Conservation (phyloP, 2,888 invertebrate genomes). For the Amblyteles armatorius region DNA sequence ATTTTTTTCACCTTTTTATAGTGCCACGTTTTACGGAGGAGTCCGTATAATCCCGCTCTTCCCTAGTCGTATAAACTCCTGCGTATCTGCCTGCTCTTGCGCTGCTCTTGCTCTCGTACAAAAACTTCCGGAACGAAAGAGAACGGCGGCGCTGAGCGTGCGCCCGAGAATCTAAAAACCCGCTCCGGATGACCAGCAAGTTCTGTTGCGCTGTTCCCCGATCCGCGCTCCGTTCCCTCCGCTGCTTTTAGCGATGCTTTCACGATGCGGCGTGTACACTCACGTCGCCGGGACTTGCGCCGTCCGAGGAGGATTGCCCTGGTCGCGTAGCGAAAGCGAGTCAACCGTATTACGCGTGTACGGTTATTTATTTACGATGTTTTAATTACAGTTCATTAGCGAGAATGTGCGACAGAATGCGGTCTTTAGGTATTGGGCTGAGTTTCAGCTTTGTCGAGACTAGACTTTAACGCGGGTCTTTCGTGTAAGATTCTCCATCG, state of each 20-base stretch:
- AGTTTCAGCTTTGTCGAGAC: neutral
- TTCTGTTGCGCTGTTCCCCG: neutral
- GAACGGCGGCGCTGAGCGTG: constrained; percentile 19
- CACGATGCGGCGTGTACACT: neutral
- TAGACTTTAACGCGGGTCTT: neutral
- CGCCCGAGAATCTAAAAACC: constrained; percentile 14
- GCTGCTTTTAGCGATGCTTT: neutral
- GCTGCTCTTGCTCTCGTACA: constrained; percentile 8
- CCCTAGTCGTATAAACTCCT: neutral
- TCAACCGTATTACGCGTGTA: neutral
- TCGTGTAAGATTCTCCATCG: neutral
- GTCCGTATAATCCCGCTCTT: neutral
- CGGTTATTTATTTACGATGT: constrained; percentile 18
- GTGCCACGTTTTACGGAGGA: neutral
- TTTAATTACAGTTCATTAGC: constrained; percentile 24
- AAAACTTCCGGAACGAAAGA: constrained; percentile 38
- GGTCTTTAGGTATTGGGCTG: constrained; percentile 2
- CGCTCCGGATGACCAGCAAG: constrained; percentile 37
- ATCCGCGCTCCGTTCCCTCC: neutral
- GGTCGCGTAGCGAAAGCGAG: constrained; percentile 4
- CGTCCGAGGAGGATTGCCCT: neutral
- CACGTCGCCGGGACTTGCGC: neutral
- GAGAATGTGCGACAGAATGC: constrained; percentile 5
- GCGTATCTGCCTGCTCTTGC: neutral
- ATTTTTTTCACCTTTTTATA: neutral